A percentile compares a stretch with the other conserved stretches of the same genome.
Conservation (phyloP, 2,797 vertebrate species). For the Echeneis naucrates region DNA sequence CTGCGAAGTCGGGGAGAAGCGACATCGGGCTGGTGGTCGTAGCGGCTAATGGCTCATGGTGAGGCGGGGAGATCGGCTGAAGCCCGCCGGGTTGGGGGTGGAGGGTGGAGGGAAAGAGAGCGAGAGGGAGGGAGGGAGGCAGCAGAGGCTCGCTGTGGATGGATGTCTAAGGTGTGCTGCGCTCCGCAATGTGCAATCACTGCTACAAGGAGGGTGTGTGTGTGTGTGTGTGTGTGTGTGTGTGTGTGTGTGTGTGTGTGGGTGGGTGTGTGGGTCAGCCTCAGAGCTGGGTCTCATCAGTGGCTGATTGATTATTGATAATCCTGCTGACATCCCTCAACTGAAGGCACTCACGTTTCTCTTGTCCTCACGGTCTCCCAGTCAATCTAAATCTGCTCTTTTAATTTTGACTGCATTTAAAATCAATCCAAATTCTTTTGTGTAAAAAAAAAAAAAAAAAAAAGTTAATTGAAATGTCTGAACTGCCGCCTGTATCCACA, state of each 20-base stretch:
- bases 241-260: neutral
- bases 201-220: neutral
- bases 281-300: neutral
- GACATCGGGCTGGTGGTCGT: conserved; percentile 57
- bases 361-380: neutral
- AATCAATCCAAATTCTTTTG: neutral
- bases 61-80: conserved; percentile 41
- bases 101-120: neutral
- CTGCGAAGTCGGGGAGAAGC: conserved; percentile 44
- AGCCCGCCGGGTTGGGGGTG: conserved; percentile 27
- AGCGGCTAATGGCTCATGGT: conserved; percentile 53
- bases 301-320: neutral
- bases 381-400: neutral
- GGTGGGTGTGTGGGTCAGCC: neutral
- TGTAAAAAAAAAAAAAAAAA: neutral
- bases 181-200: conserved; percentile 49
- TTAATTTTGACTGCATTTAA: neutral
- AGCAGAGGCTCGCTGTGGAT: conserved; percentile 33
- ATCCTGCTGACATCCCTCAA: neutral
- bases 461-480: neutral
- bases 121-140: conserved; percentile 9
- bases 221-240: neutral
- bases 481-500: neutral
- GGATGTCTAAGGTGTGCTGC: conserved; percentile 35
- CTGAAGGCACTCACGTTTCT: neutral